Evolutionary conservation across 2,888 invertebrate species (phyloP).

Genomic region (Zygaena filipendulae): DNA sequence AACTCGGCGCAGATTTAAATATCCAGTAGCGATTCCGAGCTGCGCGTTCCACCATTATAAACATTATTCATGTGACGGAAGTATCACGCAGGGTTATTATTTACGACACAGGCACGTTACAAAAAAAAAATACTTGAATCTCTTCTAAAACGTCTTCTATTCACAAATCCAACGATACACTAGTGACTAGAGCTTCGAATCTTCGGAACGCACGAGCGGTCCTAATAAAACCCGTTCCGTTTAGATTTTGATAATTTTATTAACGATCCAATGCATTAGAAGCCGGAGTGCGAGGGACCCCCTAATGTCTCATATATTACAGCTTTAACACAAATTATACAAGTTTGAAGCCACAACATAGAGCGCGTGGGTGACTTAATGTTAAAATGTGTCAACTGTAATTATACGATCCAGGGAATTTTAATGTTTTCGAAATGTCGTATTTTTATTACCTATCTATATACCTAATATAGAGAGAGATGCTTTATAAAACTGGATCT

Average conservation of each 20-base stretch:
- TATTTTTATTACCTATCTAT: slow-evolving; percentile 63
- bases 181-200: too few species aligned
- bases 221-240: slow-evolving; percentile 64
- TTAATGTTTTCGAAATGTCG: slow-evolving; percentile 63
- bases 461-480: too few species aligned
- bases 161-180: slow-evolving; percentile 53
- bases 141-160: slow-evolving; percentile 66
- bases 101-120: slow-evolving; percentile 62
- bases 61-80: slow-evolving; percentile 58
- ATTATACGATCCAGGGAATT: slow-evolving; percentile 64
- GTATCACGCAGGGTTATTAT: slow-evolving; percentile 65
- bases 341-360: slow-evolving; percentile 63
- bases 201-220: slow-evolving; percentile 50
- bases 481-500: slow-evolving; percentile 49
- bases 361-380: slow-evolving; percentile 62
- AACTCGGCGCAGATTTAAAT: slow-evolving; percentile 35
- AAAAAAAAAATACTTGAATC: slow-evolving; percentile 64
- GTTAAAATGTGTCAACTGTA: slow-evolving; percentile 66
- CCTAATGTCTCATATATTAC: slow-evolving; percentile 64
- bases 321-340: slow-evolving; percentile 68
- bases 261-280: slow-evolving; percentile 60
- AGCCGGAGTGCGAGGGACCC: slow-evolving; percentile 48
- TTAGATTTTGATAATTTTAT: slow-evolving; percentile 69
- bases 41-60: slow-evolving; percentile 41
- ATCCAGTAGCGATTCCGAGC: slow-evolving; percentile 52